Evolutionary conservation across 1,140 invertebrate genomes (phyloP).

Genomic region (Drosophila sucinea): DNA sequence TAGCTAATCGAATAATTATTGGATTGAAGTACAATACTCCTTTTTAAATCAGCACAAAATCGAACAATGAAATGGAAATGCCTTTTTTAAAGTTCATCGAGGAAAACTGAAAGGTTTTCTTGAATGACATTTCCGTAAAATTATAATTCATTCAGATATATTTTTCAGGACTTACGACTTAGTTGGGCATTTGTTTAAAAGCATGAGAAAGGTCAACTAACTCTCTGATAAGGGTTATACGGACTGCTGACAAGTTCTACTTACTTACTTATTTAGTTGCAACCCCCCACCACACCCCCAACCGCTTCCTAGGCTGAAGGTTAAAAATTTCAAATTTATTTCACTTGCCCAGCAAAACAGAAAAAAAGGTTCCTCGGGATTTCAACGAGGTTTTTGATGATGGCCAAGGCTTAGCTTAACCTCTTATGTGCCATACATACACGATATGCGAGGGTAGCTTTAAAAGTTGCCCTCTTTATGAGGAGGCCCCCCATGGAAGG

Average conservation of each 20-base stretch:
- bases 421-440: background rate
- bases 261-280: background rate
- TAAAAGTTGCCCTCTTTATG: background rate
- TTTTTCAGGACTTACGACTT: constrained; percentile 4
- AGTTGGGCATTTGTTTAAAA: constrained; percentile 27
- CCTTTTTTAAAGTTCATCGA: too few relatives aligned
- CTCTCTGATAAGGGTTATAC: constrained; percentile 62
- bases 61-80: too few relatives aligned
- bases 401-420: background rate
- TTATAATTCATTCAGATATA: background rate
- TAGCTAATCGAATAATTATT: too few relatives aligned
- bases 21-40: too few relatives aligned
- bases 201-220: constrained; percentile 52
- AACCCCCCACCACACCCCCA: constrained; percentile 27
- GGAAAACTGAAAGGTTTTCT: too few relatives aligned
- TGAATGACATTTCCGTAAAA: background rate
- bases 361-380: background rate
- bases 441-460: background rate
- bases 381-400: constrained; percentile 2
- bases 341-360: background rate
- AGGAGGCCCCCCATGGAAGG: background rate
- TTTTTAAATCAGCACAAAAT: too few relatives aligned
- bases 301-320: background rate
- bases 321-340: constrained; percentile 10
- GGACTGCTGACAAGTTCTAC: constrained; percentile 45